A percentile compares a stretch with the other conserved stretches of the same genome.
Evolutionary conservation across 2,888 invertebrate genomes (phyloP).

Genomic region (Melolontha melolontha): DNA sequence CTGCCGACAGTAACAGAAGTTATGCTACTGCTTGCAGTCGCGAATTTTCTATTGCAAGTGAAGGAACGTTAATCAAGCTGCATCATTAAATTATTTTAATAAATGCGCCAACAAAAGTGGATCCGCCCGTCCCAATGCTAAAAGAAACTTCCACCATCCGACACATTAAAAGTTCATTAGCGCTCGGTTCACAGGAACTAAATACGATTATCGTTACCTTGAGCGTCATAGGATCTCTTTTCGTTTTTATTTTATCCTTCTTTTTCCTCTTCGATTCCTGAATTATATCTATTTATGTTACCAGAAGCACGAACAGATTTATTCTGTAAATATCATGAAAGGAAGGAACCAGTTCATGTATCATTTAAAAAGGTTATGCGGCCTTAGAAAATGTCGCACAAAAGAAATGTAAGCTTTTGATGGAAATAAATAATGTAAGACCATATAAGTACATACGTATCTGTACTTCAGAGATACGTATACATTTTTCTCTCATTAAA

Average conservation of each 20-base stretch:
- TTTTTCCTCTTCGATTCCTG: not conserved
- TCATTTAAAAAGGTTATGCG: conserved; percentile 30
- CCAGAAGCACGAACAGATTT: too few species aligned
- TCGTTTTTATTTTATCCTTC: not conserved
- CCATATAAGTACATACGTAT: conserved; percentile 10
- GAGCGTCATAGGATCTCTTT: not conserved
- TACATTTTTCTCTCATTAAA: conserved; percentile 17
- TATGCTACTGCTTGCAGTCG: not conserved
- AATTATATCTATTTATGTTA: too few species aligned
- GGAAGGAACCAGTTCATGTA: conserved; percentile 30
- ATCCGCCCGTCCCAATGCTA: conserved; percentile 10
- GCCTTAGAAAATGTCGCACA: conserved; percentile 9
- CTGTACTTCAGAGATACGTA: conserved; percentile 6
- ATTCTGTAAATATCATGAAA: conserved; percentile 1
- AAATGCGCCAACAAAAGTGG: conserved; percentile 32
- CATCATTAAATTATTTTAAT: conserved; percentile 44
- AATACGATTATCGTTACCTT: conserved; percentile 35
- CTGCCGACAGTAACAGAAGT: too few species aligned
- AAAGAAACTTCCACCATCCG: conserved; percentile 18
- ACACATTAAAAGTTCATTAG: conserved; percentile 39
- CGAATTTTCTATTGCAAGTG: not conserved
- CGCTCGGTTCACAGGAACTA: conserved; percentile 1
- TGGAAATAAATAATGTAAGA: conserved; percentile 31
- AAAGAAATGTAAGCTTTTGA: conserved; percentile 12
- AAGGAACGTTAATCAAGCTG: conserved; percentile 41